A percentile compares a stretch with the other conserved stretches of the same genome.
phyloP scores from a whole-genome alignment of 2,888 invertebrate species.

The Vanessa cardui region DNA sequence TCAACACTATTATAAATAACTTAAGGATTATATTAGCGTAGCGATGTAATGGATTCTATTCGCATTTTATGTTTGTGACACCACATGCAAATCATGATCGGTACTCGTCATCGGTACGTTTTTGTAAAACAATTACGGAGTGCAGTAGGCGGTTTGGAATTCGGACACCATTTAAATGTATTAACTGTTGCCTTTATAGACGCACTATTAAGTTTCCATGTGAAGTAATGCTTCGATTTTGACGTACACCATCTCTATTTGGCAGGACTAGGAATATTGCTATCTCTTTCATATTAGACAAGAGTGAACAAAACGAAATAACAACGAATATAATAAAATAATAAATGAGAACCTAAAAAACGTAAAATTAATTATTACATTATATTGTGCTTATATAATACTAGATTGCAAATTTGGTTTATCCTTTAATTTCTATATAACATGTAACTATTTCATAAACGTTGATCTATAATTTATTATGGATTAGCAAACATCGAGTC shows the following conservation, averaged over 20 bases:
- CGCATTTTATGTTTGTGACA: slow-evolving; percentile 51
- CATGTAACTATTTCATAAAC: too few relatives aligned
- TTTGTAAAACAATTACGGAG: slow-evolving; percentile 52
- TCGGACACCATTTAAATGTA: slow-evolving; percentile 35
- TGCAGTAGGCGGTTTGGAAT: slow-evolving; percentile 43
- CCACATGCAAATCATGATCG: slow-evolving; percentile 63
- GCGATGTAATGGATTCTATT: slow-evolving; percentile 10
- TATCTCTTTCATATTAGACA: too few relatives aligned
- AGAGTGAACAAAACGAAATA: too few relatives aligned
- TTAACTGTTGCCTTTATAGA: slow-evolving; percentile 27
- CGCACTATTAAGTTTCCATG: slow-evolving; percentile 9
- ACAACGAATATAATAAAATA: too few relatives aligned
- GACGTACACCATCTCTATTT: neutral
- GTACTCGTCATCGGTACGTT: slow-evolving; percentile 61
- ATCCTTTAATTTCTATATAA: too few relatives aligned
- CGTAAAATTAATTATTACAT: too few relatives aligned
- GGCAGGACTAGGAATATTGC: too few relatives aligned
- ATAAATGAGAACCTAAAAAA: too few relatives aligned
- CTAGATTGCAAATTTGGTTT: too few relatives aligned
- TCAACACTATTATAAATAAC: neutral
- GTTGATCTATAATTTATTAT: too few relatives aligned
- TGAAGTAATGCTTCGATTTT: neutral
- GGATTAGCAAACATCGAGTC: too few relatives aligned
- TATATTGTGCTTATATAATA: too few relatives aligned
- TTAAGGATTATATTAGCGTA: slow-evolving; percentile 1